These are phyloP conservation scores for Neogobius melanostomus DNA, from an alignment of 2,113 vertebrate species.

Conservation along the genomic window DNA sequence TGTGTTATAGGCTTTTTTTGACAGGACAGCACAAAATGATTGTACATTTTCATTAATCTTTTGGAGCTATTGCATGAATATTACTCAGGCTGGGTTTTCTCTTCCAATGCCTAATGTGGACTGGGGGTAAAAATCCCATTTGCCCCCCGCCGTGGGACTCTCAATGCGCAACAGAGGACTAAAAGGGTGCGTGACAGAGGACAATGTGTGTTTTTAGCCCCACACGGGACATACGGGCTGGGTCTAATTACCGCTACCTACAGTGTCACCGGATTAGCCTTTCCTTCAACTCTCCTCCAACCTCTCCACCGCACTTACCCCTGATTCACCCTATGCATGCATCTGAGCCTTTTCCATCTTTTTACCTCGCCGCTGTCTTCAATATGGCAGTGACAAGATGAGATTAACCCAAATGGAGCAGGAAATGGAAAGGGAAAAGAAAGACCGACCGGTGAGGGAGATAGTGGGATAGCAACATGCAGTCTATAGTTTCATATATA, in stretches of 20 bases:
- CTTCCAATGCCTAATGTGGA: slow-evolving; percentile 45
- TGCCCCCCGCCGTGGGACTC: slow-evolving; percentile 28
- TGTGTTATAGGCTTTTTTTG: too few relatives aligned
- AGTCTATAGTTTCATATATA: not conserved
- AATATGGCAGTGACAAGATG: not conserved
- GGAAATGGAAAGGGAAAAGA: not conserved
- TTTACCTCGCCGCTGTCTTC: slow-evolving; percentile 12
- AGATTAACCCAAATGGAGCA: slow-evolving; percentile 1
- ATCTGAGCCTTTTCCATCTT: slow-evolving; percentile 20
- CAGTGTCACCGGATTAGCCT: slow-evolving; percentile 50
- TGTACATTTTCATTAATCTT: too few relatives aligned
- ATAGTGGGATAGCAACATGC: not conserved
- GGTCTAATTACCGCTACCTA: slow-evolving; percentile 60
- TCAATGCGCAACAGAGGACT: slow-evolving; percentile 36
- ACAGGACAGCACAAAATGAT: too few relatives aligned
- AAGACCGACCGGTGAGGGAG: not conserved
- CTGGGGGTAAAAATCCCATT: slow-evolving; percentile 28
- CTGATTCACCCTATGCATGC: slow-evolving; percentile 18
- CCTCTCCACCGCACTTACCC: slow-evolving; percentile 27
- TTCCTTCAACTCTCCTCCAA: slow-evolving; percentile 46
- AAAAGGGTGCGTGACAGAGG: slow-evolving; percentile 38
- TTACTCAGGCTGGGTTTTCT: not conserved
- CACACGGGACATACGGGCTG: slow-evolving; percentile 42
- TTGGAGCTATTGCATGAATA: too few relatives aligned
- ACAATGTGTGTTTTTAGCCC: slow-evolving; percentile 42